Base-by-base conservation (phyloP, 2,113 vertebrate species). In the Daboia siamensis region DNA sequence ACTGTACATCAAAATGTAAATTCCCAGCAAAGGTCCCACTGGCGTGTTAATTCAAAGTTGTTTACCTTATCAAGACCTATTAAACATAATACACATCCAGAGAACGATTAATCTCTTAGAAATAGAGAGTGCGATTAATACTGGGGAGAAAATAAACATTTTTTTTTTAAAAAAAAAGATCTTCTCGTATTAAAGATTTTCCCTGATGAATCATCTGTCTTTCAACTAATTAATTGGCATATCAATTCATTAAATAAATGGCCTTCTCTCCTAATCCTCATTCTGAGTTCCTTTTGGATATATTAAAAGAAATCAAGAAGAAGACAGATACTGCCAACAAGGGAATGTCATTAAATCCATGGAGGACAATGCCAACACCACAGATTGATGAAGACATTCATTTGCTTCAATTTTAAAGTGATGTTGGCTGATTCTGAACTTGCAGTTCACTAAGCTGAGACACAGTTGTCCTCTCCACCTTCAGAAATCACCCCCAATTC, bases 1-100 rank as follows among this genome's bases (percentile, higher is more conserved):
- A 21, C 46, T 54, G 54, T 90, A 88, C 39, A 84, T 88, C 90
- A 92, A 84, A 94, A 92, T 88, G 89, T 56, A 92, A 88, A 64
- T 91, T 90, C 87, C 54, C n/a, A 90, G 20, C 55, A 26, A 88
- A 88, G 46, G 48, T 89, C 86, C 69, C 61, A 85, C 20, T 48
- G 55, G 6, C 48, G 44, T 87, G 39, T 93, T 86, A 86, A 90
- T 64, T 93, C 91, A 93, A 56, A 94, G 61, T 48, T 88, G 64
- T 88, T 92, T 90, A 88, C 69, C 54, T 90, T 85, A 23, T 89
- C 61, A 90, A 92, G 61, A 33, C 48, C 26, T 29, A 54, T 48
- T 54, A 87, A 94, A 90, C 64, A 92, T 59, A 84, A 90, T 61
- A 52, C 74, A 55, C 56, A 24, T 88, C 87, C 17, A 21, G 69